Evolutionary conservation across 2,113 vertebrate genomes (phyloP).

Genomic region (Chauna torquata): DNA sequence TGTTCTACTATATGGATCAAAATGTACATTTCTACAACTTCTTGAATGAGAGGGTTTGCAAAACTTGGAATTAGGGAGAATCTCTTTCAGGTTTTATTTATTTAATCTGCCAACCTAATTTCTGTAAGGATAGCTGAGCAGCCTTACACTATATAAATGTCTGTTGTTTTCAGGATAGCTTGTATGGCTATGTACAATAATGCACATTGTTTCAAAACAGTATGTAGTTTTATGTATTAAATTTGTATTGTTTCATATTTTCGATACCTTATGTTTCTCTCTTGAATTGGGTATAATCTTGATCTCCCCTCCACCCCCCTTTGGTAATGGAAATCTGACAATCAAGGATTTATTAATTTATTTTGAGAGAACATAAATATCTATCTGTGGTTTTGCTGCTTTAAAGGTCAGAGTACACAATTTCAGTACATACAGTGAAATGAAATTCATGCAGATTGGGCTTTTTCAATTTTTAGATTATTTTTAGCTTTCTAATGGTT

Average conservation of each 20-base stretch:
- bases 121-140: neutral
- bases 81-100: neutral
- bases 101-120: neutral
- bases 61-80: neutral
- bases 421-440: neutral
- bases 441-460: neutral
- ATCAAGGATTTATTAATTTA: neutral
- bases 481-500: neutral
- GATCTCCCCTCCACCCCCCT: accelerated
- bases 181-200: neutral
- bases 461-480: neutral
- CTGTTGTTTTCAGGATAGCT: neutral
- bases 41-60: neutral
- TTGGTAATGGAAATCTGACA: neutral
- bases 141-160: neutral
- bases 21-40: neutral
- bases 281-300: neutral
- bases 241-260: neutral
- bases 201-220: too few species aligned
- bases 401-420: neutral
- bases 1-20: neutral
- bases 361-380: neutral
- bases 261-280: neutral
- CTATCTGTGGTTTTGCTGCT: neutral
- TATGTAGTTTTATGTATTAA: neutral